Evolutionary conservation across 2,113 vertebrate genomes (phyloP), one percentile per base, ranked within the genome.

Genomic region (Prietella phreatophila): DNA sequence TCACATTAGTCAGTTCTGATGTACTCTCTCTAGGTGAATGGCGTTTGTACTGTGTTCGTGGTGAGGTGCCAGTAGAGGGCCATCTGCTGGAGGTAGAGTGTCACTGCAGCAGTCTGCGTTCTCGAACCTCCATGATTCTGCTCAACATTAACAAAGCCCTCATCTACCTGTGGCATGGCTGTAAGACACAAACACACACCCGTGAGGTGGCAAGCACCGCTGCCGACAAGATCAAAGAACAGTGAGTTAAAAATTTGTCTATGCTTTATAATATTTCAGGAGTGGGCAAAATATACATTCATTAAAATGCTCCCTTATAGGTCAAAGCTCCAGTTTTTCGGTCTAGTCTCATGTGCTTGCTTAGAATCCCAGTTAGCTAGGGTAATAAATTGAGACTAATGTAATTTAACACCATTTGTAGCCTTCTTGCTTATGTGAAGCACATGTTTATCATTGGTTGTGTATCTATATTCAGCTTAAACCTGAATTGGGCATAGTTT

Each of bases 91-190:
- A 99, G 94, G 97, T 99, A 87, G 97, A 96, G 0, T 99, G 97
- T 92, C 98, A 99, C 95, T 98, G 97, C 94, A 99, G 97, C 94
- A 99, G 98, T 93, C 95, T 99, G 92, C 95, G 98, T 73, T 99
- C 98, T 89, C 94, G 98, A 90, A 96, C 96, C 25, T 99, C 98
- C 88, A 97, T 99, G 97, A 96, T 99, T 69, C 95, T 99, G 83
- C 97, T 99, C 90, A 99, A 96, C 89, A 94, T 99, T 82, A 97
- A 96, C 91, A 97, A 96, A 93, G 98, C 97, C 85, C 93, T 97
- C 85, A 98, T 99, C 85, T 99, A 97, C 93, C 95, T 99, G 92
- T 99, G 98, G 98, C 97, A 99, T 7, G 98, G 98, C 93, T 99
- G 98, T 95, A 99, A 99, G 93, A 96, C 96, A 14, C 98, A 98